Percentiles rank a stretch among this genome's conserved stretches.
These are phyloP conservation scores for Orycteropus afer DNA, from an alignment of 2,113 vertebrate species.

Conservation along the genomic window DNA sequence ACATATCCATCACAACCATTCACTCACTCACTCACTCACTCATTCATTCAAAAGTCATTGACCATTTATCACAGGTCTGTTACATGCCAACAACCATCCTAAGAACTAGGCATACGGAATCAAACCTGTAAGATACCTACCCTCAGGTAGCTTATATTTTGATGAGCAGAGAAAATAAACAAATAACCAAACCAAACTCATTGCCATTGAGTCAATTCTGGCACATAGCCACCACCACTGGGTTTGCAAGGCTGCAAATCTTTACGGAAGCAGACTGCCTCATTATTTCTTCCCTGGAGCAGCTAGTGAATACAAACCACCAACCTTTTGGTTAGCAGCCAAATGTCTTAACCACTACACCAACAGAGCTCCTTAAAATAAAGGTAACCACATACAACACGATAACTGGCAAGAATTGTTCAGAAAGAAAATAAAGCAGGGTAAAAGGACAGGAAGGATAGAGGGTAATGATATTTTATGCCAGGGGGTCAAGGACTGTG, in stretches of 20 bases:
- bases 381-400: background rate
- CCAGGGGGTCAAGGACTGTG: background rate
- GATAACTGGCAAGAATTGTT: background rate
- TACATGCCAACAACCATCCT: background rate
- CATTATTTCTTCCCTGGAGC: too few relatives aligned
- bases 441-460: background rate
- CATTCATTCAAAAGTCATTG: background rate
- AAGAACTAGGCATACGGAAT: background rate
- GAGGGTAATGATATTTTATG: background rate
- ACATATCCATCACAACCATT: too few relatives aligned
- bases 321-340: too few relatives aligned
- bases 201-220: too few relatives aligned
- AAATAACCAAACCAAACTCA: too few relatives aligned
- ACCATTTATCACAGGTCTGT: background rate
- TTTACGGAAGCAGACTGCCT: too few relatives aligned
- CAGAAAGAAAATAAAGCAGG: constrained; percentile 39
- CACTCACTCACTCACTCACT: background rate
- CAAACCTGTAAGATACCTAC: background rate
- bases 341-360: too few relatives aligned
- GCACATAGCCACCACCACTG: too few relatives aligned
- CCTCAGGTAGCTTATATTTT: background rate
- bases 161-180: background rate
- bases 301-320: too few relatives aligned
- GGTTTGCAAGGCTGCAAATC: too few relatives aligned
- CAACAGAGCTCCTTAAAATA: too few relatives aligned